A percentile compares a stretch with the other conserved stretches of the same genome.
phyloP scores from a whole-genome alignment of 2,113 vertebrate genomes.

The Recurvirostra avosetta region DNA sequence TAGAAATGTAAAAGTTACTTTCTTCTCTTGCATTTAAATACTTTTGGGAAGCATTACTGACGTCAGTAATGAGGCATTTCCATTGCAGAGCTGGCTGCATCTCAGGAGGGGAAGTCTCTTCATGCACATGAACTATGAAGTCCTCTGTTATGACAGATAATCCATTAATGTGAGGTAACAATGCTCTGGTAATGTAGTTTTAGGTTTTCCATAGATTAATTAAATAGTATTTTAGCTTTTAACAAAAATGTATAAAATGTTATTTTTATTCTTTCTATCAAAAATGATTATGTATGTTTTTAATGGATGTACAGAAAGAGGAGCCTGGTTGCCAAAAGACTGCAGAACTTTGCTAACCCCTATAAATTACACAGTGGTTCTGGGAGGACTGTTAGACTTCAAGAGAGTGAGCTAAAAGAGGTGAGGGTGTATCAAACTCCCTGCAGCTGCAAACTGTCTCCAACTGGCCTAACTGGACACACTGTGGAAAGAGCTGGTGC shows the following conservation, averaged over 20 bases:
- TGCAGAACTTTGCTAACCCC: not conserved
- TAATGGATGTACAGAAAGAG: not conserved
- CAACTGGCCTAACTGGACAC: not conserved
- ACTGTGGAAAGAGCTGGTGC: fast-evolving
- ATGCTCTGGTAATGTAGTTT: not conserved
- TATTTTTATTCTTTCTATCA: not conserved
- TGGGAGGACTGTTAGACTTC: not conserved
- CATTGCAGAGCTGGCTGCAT: not conserved
- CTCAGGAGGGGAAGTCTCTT: not conserved
- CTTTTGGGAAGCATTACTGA: not conserved
- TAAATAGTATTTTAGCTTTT: not conserved
- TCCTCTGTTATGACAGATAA: not conserved
- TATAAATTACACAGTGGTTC: not conserved
- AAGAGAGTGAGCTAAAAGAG: not conserved
- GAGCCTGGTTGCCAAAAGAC: not conserved
- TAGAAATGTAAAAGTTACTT: not conserved
- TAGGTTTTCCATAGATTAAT: not conserved
- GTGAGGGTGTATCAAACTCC: not conserved
- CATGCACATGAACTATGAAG: fast-evolving
- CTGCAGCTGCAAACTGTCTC: not conserved
- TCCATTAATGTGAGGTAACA: not conserved
- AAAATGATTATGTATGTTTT: not conserved
- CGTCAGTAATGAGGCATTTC: not conserved
- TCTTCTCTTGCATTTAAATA: not conserved
- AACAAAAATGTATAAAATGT: not conserved